Percentiles rank a stretch among this genome's conserved stretches.
Evolutionary conservation across 2,797 vertebrate species (phyloP).

Genomic region (Danio kyathit): DNA sequence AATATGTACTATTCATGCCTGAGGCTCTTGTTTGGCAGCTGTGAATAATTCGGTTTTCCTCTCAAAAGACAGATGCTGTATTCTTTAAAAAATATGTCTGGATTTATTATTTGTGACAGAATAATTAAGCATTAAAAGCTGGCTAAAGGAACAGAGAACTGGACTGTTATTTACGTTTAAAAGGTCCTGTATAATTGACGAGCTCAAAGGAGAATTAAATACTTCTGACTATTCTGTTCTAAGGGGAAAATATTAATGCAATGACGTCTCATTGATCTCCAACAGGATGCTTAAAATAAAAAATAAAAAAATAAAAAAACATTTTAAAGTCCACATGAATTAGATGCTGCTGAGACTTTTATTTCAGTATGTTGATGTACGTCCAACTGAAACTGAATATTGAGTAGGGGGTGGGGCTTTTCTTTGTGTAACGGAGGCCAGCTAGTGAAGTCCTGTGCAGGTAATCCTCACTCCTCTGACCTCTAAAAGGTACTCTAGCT

Average conservation of each 20-base stretch:
- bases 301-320: background rate
- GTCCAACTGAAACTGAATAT: no score
- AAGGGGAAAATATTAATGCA: background rate
- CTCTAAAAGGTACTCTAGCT: no score
- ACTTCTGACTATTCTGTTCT: slow-evolving; percentile 34
- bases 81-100: background rate
- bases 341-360: no score
- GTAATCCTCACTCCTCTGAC: no score
- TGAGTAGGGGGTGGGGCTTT: no score
- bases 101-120: slow-evolving; percentile 72
- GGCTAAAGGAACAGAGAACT: slow-evolving; percentile 21
- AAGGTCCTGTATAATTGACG: slow-evolving; percentile 14
- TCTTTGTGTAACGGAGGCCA: no score
- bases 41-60: slow-evolving; percentile 44
- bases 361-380: no score
- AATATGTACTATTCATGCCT: slow-evolving; percentile 24
- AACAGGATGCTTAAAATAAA: background rate
- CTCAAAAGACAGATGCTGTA: slow-evolving; percentile 45
- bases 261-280: background rate
- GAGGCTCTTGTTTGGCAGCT: slow-evolving; percentile 39
- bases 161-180: background rate
- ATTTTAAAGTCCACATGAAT: no score
- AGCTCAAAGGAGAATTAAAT: slow-evolving; percentile 17
- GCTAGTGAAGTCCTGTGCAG: no score
- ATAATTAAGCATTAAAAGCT: slow-evolving; percentile 81